Percentiles rank a stretch among this genome's conserved stretches.
These are phyloP conservation scores for Myotis findleyi DNA, from an alignment of 2,797 vertebrate species.

Conservation along the genomic window DNA sequence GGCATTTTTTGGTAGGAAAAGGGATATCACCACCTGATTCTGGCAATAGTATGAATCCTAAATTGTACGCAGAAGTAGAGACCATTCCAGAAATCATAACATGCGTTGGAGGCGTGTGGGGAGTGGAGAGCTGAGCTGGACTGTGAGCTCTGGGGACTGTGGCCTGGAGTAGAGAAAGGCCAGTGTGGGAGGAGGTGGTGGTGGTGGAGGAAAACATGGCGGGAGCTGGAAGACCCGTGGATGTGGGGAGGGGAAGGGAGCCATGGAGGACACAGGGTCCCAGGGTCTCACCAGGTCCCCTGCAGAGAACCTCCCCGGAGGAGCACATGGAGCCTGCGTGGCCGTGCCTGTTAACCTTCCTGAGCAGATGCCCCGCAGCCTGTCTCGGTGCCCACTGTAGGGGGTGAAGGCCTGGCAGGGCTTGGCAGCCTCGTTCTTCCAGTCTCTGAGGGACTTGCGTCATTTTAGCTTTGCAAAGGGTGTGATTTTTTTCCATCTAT, in stretches of 20 bases:
- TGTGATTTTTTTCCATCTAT: not conserved
- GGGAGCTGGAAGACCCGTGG: no score
- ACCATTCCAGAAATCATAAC: not conserved
- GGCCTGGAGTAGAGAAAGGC: no score
- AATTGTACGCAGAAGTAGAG: not conserved
- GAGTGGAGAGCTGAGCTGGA: no score
- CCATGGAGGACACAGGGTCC: not conserved
- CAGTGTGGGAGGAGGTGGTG: no score
- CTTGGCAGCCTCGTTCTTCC: not conserved
- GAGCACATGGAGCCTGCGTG: not conserved
- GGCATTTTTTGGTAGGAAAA: not conserved
- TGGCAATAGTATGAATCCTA: not conserved
- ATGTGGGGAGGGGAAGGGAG: no score
- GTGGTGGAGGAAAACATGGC: no score
- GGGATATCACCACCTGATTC: not conserved
- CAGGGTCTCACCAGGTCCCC: not conserved
- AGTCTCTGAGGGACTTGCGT: not conserved
- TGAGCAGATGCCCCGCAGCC: not conserved
- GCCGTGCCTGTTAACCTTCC: not conserved
- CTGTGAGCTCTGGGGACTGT: no score
- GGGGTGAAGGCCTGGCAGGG: not conserved
- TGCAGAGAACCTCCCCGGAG: not conserved
- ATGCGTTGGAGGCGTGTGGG: not conserved
- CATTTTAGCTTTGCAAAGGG: not conserved
- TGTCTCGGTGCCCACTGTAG: not conserved